phyloP scores from a whole-genome alignment of 2,797 vertebrate species.

The Pristis pectinata region DNA sequence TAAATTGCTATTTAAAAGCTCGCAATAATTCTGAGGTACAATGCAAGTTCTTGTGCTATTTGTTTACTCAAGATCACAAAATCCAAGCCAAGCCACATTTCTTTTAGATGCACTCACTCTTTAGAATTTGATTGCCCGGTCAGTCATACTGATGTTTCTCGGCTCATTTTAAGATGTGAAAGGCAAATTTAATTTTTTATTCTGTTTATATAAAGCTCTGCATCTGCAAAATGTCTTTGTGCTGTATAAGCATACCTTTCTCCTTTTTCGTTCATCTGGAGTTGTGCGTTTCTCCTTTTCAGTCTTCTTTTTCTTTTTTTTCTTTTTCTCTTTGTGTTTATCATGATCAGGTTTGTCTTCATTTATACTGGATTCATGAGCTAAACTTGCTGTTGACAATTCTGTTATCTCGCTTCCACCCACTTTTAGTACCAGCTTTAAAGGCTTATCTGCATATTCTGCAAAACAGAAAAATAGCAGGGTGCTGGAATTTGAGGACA shows the following conservation, averaged over 20 bases:
- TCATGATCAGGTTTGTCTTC: conserved; percentile 79
- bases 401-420: conserved; percentile 87
- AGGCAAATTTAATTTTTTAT: not conserved
- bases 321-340: conserved; percentile 89
- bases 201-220: not conserved
- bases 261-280: conserved; percentile 73
- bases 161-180: not conserved
- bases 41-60: too few relatives aligned
- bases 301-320: conserved; percentile 90
- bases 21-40: not conserved
- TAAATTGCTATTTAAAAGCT: not conserved
- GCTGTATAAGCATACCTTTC: conserved; percentile 59
- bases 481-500: not conserved
- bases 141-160: not conserved
- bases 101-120: not conserved
- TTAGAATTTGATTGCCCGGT: not conserved
- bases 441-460: conserved; percentile 84
- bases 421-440: conserved; percentile 92
- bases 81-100: not conserved
- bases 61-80: too few relatives aligned
- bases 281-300: conserved; percentile 69
- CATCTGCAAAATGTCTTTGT: not conserved
- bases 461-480: conserved; percentile 33
- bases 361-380: conserved; percentile 66
- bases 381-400: conserved; percentile 75